phyloP scores from a whole-genome alignment of 2,888 invertebrate species.

The Watsonalla cultraria region DNA sequence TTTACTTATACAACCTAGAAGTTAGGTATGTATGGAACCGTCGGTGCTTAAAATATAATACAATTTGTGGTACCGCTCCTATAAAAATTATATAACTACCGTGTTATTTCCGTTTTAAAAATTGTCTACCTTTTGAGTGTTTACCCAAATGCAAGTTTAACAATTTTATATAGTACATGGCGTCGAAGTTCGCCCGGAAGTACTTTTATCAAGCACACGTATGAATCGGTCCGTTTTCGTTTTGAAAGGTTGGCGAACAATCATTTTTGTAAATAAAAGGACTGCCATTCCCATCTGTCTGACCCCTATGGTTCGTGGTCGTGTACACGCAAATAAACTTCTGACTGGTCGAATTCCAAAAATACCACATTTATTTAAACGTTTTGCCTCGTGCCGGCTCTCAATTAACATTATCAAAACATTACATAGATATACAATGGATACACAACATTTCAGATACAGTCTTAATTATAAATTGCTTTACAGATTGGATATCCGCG shows the following conservation, averaged over 20 bases:
- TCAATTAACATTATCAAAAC: too few species aligned
- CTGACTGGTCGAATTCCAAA: slow-evolving; percentile 24
- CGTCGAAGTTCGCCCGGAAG: slow-evolving; percentile 20
- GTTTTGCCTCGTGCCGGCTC: not conserved
- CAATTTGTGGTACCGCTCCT: too few species aligned
- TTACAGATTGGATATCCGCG: too few species aligned
- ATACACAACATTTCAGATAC: too few species aligned
- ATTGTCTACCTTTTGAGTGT: not conserved
- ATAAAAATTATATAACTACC: not conserved
- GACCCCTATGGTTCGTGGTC: slow-evolving; percentile 34
- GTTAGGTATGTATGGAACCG: too few species aligned
- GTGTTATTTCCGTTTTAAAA: not conserved
- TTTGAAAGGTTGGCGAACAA: slow-evolving; percentile 49
- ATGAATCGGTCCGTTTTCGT: slow-evolving; percentile 37
- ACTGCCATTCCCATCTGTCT: slow-evolving; percentile 44
- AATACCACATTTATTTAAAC: slow-evolving; percentile 17
- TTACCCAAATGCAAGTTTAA: not conserved
- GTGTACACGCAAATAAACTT: slow-evolving; percentile 30
- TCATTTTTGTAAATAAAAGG: slow-evolving; percentile 51
- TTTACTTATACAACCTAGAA: too few species aligned
- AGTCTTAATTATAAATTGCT: too few species aligned
- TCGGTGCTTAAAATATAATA: too few species aligned
- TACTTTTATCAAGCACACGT: slow-evolving; percentile 53
- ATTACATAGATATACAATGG: too few species aligned
- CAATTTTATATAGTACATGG: slow-evolving; percentile 11